Conservation (phyloP, 2,113 vertebrate genomes). For the Leucoraja erinaceus region DNA sequence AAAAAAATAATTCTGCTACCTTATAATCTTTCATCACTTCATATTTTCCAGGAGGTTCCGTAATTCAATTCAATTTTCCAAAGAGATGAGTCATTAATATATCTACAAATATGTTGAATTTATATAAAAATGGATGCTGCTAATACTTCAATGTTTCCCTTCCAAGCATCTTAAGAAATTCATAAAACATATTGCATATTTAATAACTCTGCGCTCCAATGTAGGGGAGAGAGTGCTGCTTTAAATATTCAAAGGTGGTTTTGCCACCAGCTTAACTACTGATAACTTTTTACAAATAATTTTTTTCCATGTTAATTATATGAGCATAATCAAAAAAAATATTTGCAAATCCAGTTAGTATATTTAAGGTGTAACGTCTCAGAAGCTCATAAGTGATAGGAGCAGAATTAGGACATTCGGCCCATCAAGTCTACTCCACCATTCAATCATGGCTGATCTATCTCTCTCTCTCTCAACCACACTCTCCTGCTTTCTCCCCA, state of each 20-base stretch:
- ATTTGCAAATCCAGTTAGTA: background rate
- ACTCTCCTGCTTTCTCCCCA: no score
- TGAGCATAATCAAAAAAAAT: background rate
- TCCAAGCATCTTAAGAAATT: background rate
- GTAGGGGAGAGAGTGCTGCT: background rate
- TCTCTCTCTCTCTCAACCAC: no score
- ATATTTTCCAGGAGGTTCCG: conserved; percentile 9
- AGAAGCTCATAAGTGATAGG: no score
- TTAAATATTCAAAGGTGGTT: background rate
- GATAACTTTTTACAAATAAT: background rate
- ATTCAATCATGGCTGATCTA: no score
- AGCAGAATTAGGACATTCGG: no score
- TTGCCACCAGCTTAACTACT: background rate
- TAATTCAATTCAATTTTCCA: conserved; percentile 25
- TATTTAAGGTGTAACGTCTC: background rate
- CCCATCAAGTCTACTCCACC: no score
- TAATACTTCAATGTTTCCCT: background rate
- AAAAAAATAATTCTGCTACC: conserved; percentile 4
- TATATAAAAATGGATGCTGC: background rate
- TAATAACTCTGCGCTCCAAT: background rate
- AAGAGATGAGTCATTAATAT: background rate
- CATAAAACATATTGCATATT: conserved; percentile 22
- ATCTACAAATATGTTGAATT: background rate
- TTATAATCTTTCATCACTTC: conserved; percentile 25
- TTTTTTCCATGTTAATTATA: conserved; percentile 1